Evolutionary conservation across 2,113 vertebrate genomes (phyloP), one percentile per base, ranked within the genome.

Genomic region (Callionymus lyra): DNA sequence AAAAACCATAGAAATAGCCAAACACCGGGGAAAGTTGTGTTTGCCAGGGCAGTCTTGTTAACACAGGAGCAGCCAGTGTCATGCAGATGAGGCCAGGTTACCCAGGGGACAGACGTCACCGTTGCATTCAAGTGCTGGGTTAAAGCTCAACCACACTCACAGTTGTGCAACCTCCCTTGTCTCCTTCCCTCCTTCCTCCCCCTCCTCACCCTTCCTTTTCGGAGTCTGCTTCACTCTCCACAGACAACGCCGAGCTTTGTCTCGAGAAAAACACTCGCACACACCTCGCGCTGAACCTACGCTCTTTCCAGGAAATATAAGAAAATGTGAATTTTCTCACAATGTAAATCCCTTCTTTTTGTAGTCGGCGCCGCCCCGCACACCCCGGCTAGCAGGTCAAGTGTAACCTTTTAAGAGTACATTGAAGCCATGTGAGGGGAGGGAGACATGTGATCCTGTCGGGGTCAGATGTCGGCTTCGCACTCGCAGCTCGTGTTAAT

Each of bases 71-170:
- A 5, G 55, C 68, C 81, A 84, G 80, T 84, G 83, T 79, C 77
- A 90, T 88, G 86, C 65, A 89, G 85, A 87, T 89, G 50, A 63
- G 73, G 77, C 78, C 72, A 76, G 89, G 84, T 88, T 87, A 87
- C 74, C 70, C 38, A 69, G 73, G 82, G 84, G 12, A 44, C 85
- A 85, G 78, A 77, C 68, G 38, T 75, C 74, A 77, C 50, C 19
- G 44, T 65, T 51, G 63, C 79, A 74, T 80, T 73, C 56, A 61
- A 44, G 55, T 27, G 18, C 41, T 14, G 31, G 61, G 70, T 77
- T 74, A 80, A 74, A 76, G 64, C 74, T 74, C 68, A 76, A 80
- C 65, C 50, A 6, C 2, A 12, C 4, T 27, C 8, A 4, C 21
- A n/a, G n/a, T n/a, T n/a, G n/a, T n/a, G n/a, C n/a, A 9, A 42